These are phyloP conservation scores for Drosophila simulans DNA, from an alignment of 1,140 invertebrate species.

Conservation along the genomic window DNA sequence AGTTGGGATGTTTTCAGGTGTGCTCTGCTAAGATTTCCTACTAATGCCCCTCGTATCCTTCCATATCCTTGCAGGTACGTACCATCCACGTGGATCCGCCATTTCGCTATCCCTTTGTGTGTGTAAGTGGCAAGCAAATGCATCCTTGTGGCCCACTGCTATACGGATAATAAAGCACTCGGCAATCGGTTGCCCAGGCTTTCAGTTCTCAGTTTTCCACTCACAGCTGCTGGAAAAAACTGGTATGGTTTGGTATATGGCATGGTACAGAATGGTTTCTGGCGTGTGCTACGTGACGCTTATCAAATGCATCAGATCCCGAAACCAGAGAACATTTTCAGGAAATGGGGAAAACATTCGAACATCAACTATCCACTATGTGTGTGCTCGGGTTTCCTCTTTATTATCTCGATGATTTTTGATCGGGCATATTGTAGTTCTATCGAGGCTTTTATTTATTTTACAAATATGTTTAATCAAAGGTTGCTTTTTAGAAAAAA, in stretches of 20 bases:
- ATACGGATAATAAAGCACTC: constrained; percentile 71
- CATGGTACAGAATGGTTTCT: constrained; percentile 59
- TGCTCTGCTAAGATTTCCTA: constrained; percentile 55
- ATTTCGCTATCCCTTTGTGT: constrained; percentile 55
- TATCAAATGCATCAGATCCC: constrained; percentile 76
- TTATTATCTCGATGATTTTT: constrained; percentile 4
- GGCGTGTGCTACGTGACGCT: constrained; percentile 73
- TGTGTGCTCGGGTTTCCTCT: constrained; percentile 5
- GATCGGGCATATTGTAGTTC: neutral
- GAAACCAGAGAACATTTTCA: constrained; percentile 35
- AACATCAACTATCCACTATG: constrained; percentile 21
- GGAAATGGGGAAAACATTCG: constrained; percentile 23
- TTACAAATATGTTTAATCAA: too few species aligned
- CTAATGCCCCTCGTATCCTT: constrained; percentile 61
- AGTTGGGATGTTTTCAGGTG: constrained; percentile 28
- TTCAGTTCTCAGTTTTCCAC: constrained; percentile 21
- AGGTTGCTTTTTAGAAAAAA: too few species aligned
- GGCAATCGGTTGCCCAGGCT: constrained; percentile 40
- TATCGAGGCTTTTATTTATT: neutral
- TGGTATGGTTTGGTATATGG: constrained; percentile 43
- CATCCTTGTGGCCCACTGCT: constrained; percentile 36
- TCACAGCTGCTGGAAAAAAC: constrained; percentile 24
- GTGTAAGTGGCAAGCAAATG: constrained; percentile 74
- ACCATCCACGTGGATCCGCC: constrained; percentile 47
- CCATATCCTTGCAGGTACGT: constrained; percentile 64